These are phyloP conservation scores for Campylomormyrus tamandua DNA, from an alignment of 2,113 vertebrate species.

Conservation along the genomic window DNA sequence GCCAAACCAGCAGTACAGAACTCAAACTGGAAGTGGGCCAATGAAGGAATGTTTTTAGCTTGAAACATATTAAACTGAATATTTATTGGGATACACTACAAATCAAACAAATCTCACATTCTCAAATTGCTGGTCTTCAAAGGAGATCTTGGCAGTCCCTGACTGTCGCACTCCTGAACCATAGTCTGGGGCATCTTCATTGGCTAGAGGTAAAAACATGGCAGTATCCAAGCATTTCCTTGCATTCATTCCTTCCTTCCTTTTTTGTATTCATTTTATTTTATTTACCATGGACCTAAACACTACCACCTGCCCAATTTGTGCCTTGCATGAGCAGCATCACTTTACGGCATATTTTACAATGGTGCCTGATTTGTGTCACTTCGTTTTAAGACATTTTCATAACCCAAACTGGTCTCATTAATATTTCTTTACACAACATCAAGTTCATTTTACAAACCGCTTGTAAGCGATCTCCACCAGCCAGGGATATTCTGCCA, in stretches of 20 bases:
- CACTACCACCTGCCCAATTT: neutral
- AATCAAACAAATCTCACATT: constrained; percentile 63
- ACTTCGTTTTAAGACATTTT: too few species aligned
- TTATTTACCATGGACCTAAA: neutral
- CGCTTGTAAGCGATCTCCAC: neutral
- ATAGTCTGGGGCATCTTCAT: constrained; percentile 95
- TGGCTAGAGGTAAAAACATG: constrained; percentile 57
- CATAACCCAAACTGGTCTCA: too few species aligned
- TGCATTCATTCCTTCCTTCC: neutral
- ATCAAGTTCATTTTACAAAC: neutral
- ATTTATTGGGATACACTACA: neutral
- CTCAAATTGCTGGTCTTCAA: constrained; percentile 93
- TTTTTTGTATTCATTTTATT: neutral
- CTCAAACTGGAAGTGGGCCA: constrained; percentile 81
- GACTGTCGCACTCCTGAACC: constrained; percentile 92
- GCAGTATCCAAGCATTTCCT: neutral
- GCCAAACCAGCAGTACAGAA: constrained; percentile 69
- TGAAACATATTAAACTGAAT: neutral
- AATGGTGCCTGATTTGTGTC: neutral
- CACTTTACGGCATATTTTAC: neutral
- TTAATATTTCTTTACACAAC: neutral
- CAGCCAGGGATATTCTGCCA: neutral
- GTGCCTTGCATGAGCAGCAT: neutral
- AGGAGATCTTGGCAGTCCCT: constrained; percentile 91
- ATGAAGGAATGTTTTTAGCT: neutral